Conservation (phyloP, 2,797 vertebrate genomes). For the Choloepus didactylus region DNA sequence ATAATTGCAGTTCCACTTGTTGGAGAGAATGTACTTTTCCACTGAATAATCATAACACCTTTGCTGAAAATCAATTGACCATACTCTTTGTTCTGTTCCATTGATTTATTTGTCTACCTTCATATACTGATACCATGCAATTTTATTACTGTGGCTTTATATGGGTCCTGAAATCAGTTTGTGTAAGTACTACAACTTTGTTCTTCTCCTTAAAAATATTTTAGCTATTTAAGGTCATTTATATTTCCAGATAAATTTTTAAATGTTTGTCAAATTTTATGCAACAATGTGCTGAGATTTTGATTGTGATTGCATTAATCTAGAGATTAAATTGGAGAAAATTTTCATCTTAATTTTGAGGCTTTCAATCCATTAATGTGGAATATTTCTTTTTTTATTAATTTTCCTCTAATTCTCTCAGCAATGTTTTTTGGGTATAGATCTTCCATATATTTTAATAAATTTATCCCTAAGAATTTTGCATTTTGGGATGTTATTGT, state of each 20-base stretch:
- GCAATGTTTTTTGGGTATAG: neutral
- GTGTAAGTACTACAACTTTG: neutral
- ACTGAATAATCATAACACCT: neutral
- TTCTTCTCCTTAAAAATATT: neutral
- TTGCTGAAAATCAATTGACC: neutral
- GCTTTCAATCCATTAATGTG: neutral
- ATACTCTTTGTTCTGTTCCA: neutral
- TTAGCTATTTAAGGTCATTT: neutral
- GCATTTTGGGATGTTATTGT: neutral
- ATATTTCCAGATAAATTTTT: neutral
- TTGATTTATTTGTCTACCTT: neutral
- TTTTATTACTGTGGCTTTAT: neutral
- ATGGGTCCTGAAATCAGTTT: too few relatives aligned
- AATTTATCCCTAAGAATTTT: neutral
- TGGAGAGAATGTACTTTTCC: too few relatives aligned
- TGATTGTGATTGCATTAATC: neutral
- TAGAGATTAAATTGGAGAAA: neutral
- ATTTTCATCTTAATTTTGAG: neutral
- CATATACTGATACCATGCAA: neutral
- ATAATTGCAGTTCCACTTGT: neutral
- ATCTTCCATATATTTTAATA: neutral
- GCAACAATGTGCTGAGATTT: neutral
- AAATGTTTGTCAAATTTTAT: too few relatives aligned
- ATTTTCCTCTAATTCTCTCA: neutral
- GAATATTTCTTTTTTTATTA: neutral